phyloP scores from a whole-genome alignment of 2,113 vertebrate species.

The Podarcis muralis region DNA sequence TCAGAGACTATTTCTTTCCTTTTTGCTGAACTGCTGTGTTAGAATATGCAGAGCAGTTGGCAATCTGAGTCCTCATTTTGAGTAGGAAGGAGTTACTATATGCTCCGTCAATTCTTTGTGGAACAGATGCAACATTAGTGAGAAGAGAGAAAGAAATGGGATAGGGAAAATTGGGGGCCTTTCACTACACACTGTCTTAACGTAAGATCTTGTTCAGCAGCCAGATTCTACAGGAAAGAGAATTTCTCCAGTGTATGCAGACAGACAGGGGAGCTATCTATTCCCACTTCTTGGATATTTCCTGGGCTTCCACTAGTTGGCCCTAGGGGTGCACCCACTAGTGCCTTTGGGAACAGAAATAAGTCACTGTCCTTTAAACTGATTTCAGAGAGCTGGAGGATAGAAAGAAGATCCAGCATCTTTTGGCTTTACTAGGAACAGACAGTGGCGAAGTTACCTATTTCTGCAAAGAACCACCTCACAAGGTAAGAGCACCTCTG shows the following conservation, averaged over 20 bases:
- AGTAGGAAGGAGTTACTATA: neutral
- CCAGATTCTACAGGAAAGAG: neutral
- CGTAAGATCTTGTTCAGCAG: neutral
- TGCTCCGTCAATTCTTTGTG: neutral
- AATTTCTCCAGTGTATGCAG: rapidly evolving
- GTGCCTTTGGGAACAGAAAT: neutral
- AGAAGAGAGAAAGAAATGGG: neutral
- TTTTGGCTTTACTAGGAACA: constrained; percentile 86
- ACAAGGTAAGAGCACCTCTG: constrained; percentile 79
- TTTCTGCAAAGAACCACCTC: constrained; percentile 90
- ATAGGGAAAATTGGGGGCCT: neutral
- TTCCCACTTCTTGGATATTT: rapidly evolving
- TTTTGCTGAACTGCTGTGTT: neutral
- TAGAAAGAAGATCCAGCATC: constrained; percentile 92
- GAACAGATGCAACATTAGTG: neutral
- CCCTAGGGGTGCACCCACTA: neutral
- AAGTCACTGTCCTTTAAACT: constrained; percentile 35
- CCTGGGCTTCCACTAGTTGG: neutral
- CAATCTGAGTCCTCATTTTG: neutral
- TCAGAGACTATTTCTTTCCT: neutral
- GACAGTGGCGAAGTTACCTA: constrained; percentile 90
- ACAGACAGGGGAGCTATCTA: rapidly evolving
- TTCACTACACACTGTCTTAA: neutral
- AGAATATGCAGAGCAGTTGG: neutral
- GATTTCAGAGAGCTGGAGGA: constrained; percentile 90